Conservation (phyloP, 2,888 invertebrate genomes). For the Synanthedon vespiformis region DNA sequence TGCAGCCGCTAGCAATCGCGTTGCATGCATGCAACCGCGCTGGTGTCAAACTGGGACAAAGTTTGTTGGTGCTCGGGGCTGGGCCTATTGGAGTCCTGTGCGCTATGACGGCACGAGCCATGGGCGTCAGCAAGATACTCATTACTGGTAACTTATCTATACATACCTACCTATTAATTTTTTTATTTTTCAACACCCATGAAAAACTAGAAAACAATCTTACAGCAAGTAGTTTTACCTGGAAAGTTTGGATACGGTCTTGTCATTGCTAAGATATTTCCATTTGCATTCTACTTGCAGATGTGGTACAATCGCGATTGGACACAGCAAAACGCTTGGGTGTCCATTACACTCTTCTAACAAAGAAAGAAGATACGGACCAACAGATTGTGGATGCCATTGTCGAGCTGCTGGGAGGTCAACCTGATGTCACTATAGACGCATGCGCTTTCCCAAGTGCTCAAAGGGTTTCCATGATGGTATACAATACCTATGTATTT, state of each 20-base stretch:
- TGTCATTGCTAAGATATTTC: too few species aligned
- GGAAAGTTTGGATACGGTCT: too few species aligned
- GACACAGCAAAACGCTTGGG: slow-evolving; percentile 80
- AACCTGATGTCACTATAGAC: slow-evolving; percentile 84
- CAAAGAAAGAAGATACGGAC: slow-evolving; percentile 64
- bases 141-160: slow-evolving; percentile 73
- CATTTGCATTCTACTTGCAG: slow-evolving; percentile 35
- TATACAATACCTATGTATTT: slow-evolving; percentile 38
- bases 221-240: too few species aligned
- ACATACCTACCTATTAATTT: too few species aligned
- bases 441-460: slow-evolving; percentile 86
- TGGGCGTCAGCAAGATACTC: slow-evolving; percentile 84
- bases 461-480: slow-evolving; percentile 81
- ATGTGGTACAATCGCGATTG: slow-evolving; percentile 76
- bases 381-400: slow-evolving; percentile 70
- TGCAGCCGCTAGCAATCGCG: slow-evolving; percentile 94
- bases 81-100: slow-evolving; percentile 91
- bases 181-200: too few species aligned
- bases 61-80: slow-evolving; percentile 81
- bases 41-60: slow-evolving; percentile 76
- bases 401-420: slow-evolving; percentile 65
- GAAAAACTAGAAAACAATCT: too few species aligned
- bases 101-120: slow-evolving; percentile 82
- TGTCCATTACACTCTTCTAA: slow-evolving; percentile 75
- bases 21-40: slow-evolving; percentile 93